These are phyloP conservation scores for Penaeus chinensis DNA, from an alignment of 1,140 invertebrate genomes.

Conservation along the genomic window DNA sequence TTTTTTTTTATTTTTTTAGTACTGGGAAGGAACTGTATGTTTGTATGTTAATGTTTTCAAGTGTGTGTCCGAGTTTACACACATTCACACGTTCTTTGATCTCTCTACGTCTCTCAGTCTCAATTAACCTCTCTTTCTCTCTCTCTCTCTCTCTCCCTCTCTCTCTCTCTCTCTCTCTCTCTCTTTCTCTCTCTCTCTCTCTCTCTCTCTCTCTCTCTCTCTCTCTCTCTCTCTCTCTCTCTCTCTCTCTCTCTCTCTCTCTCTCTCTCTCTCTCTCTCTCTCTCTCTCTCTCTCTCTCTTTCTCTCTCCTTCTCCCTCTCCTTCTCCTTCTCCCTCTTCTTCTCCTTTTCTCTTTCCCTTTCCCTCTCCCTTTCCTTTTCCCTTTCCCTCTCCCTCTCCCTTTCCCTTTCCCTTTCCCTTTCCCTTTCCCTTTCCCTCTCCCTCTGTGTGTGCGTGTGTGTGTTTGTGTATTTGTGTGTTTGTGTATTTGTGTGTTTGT, in stretches of 20 bases:
- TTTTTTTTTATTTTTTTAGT: too few relatives aligned
- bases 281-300: not conserved
- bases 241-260: not conserved
- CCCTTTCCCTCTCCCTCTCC: not conserved
- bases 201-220: constrained; percentile 6
- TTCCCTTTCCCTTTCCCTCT: not conserved
- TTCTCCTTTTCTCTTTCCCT: not conserved
- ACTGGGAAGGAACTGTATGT: too few relatives aligned
- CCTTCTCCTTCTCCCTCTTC: not conserved
- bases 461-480: not conserved
- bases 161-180: too few relatives aligned
- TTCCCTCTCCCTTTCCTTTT: not conserved
- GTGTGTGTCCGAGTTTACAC: too few relatives aligned
- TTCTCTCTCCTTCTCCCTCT: not conserved
- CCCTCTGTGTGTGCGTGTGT: not conserved
- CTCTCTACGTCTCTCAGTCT: not conserved
- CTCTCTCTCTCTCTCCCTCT: not conserved
- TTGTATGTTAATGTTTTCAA: too few relatives aligned
- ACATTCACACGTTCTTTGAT: not conserved
- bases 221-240: constrained; percentile 3
- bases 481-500: not conserved
- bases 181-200: too few relatives aligned
- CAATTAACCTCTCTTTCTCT: not conserved
- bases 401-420: not conserved
- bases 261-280: constrained; percentile 6